phyloP scores from a whole-genome alignment of 2,888 invertebrate species.

The Cordilura impudica region DNA sequence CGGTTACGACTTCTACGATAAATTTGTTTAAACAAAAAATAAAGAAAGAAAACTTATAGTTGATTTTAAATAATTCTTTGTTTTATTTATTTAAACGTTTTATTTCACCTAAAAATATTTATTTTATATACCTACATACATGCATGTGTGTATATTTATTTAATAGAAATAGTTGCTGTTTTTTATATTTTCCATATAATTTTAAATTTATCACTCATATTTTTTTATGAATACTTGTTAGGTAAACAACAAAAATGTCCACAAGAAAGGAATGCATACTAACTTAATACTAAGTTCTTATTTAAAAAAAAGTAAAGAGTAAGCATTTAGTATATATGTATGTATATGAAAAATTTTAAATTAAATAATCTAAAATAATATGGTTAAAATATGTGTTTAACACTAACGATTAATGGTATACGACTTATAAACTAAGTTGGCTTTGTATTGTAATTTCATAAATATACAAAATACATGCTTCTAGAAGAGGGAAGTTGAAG shows the following conservation, averaged over 20 bases:
- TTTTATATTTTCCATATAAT: slow-evolving; percentile 7
- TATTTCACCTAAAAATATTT: slow-evolving; percentile 52
- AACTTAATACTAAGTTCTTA: slow-evolving; percentile 22
- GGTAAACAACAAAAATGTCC: background rate
- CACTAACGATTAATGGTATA: slow-evolving; percentile 27
- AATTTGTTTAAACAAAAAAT: too few species aligned
- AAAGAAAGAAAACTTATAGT: background rate
- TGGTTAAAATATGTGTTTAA: slow-evolving; percentile 43
- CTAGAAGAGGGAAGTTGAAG: background rate
- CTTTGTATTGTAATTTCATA: slow-evolving; percentile 16
- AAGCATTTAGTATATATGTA: background rate
- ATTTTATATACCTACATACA: too few species aligned
- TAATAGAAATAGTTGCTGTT: slow-evolving; percentile 4
- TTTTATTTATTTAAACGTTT: slow-evolving; percentile 36
- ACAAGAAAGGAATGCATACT: slow-evolving; percentile 29
- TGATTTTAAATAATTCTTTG: slow-evolving; percentile 15
- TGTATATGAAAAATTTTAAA: slow-evolving; percentile 6
- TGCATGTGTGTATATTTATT: too few species aligned
- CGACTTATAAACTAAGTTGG: slow-evolving; percentile 47
- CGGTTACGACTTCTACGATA: background rate
- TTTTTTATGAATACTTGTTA: slow-evolving; percentile 19
- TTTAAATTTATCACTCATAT: slow-evolving; percentile 52
- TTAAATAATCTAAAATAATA: slow-evolving; percentile 9
- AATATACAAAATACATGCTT: slow-evolving; percentile 26
- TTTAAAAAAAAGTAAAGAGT: background rate